phyloP scores from a whole-genome alignment of 1,140 invertebrate genomes.

The Drosophila nasuta region DNA sequence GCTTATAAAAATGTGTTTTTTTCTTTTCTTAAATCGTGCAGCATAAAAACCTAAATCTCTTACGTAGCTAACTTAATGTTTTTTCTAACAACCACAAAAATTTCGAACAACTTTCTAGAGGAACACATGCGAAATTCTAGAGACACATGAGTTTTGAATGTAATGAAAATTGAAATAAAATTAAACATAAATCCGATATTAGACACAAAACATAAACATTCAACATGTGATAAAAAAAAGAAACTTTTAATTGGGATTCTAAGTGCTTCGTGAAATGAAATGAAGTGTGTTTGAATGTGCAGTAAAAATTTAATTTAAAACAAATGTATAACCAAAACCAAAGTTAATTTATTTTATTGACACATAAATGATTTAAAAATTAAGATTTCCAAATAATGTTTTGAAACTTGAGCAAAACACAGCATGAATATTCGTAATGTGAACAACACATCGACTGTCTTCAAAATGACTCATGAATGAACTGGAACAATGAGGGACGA shows the following conservation, averaged over 20 bases:
- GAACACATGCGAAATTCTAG: constrained; percentile 55
- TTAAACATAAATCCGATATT: constrained; percentile 34
- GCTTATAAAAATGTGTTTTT: not conserved
- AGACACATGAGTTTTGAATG: constrained; percentile 36
- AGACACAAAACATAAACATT: constrained; percentile 72
- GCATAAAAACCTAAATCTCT: not conserved
- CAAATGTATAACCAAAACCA: constrained; percentile 39
- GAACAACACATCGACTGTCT: constrained; percentile 21
- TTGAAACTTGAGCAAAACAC: constrained; percentile 75
- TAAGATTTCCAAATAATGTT: constrained; percentile 31
- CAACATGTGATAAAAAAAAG: constrained; percentile 54
- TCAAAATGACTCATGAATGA: constrained; percentile 34
- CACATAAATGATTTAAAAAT: constrained; percentile 32
- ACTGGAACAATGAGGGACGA: constrained; percentile 8
- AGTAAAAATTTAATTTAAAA: constrained; percentile 16
- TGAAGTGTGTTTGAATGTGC: constrained; percentile 44
- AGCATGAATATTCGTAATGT: constrained; percentile 73
- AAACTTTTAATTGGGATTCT: constrained; percentile 42
- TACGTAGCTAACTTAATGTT: constrained; percentile 21
- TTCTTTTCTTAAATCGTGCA: constrained; percentile 27
- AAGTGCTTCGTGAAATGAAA: constrained; percentile 44
- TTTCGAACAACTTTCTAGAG: constrained; percentile 20
- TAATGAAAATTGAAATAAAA: constrained; percentile 12
- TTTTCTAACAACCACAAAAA: constrained; percentile 17
- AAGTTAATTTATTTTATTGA: constrained; percentile 44